Conservation (phyloP, 2,888 invertebrate genomes). For the Athrips mouffetella region DNA sequence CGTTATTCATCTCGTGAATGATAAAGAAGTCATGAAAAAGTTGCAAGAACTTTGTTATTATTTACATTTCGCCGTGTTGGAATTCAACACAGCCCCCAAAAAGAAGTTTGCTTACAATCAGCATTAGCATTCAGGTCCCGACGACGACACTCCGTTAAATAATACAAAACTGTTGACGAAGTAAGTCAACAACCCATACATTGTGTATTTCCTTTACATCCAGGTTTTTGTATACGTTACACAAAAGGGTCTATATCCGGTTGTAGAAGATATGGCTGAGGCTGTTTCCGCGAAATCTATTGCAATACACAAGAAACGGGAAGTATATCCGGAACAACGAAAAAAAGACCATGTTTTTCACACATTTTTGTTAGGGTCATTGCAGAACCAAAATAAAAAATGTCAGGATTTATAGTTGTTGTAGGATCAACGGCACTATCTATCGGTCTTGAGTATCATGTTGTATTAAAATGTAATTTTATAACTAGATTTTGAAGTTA, state of each 20-base stretch:
- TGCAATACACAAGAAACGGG: conserved; percentile 71
- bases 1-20: too few relatives aligned
- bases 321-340: conserved; percentile 73
- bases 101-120: conserved; percentile 43
- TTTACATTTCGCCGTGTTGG: conserved; percentile 33
- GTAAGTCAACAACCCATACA: conserved; percentile 64
- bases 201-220: conserved; percentile 40
- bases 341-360: conserved; percentile 57
- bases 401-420: too few relatives aligned
- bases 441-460: too few relatives aligned
- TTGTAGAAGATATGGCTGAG: conserved; percentile 53
- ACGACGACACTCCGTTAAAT: conserved; percentile 25
- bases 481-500: too few relatives aligned
- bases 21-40: too few relatives aligned
- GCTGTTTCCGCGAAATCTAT: conserved; percentile 70
- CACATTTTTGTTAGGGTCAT: conserved; percentile 47
- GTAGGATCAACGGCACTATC: too few relatives aligned
- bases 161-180: conserved; percentile 34
- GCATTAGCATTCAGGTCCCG: conserved; percentile 24
- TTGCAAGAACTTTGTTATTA: too few relatives aligned
- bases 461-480: too few relatives aligned
- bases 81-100: conserved; percentile 41
- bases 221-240: conserved; percentile 57
- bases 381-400: too few relatives aligned
- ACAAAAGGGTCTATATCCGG: conserved; percentile 74